A percentile compares a stretch with the other conserved stretches of the same genome.
phyloP scores from a whole-genome alignment of 2,797 vertebrate genomes.

The Nyctibius grandis region DNA sequence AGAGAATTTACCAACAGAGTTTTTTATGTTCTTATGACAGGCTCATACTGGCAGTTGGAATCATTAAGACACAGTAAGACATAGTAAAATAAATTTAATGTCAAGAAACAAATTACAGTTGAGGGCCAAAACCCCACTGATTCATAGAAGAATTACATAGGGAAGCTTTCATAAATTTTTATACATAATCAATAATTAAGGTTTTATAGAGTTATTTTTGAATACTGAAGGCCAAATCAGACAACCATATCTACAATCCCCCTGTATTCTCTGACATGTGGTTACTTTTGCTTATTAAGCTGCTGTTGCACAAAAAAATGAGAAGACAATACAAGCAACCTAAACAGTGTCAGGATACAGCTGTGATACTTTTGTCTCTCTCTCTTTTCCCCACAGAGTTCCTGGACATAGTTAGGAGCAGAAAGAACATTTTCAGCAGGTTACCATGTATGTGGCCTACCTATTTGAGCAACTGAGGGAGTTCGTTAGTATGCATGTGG shows the following conservation, averaged over 20 bases:
- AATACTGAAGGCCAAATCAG: background rate
- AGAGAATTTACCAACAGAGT: background rate
- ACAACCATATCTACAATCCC: rapidly evolving
- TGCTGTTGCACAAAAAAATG: background rate
- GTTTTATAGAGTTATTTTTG: background rate
- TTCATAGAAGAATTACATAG: background rate
- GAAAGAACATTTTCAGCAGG: background rate
- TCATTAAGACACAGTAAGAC: background rate
- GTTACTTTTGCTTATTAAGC: background rate
- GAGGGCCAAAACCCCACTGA: background rate
- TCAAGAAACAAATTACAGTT: background rate
- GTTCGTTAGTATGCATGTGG: background rate
- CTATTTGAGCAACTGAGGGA: background rate
- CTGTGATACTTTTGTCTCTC: background rate
- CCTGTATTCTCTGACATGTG: background rate
- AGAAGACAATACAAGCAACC: background rate
- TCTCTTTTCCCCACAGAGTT: background rate
- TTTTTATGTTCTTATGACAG: background rate
- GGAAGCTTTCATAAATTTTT: background rate
- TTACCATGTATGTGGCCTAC: background rate
- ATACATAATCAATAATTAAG: background rate
- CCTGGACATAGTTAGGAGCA: background rate
- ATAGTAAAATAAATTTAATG: background rate
- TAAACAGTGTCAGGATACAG: background rate
- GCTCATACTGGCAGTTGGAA: background rate